Conservation (phyloP, 2,797 vertebrate genomes). For the Decapterus maruadsi region DNA sequence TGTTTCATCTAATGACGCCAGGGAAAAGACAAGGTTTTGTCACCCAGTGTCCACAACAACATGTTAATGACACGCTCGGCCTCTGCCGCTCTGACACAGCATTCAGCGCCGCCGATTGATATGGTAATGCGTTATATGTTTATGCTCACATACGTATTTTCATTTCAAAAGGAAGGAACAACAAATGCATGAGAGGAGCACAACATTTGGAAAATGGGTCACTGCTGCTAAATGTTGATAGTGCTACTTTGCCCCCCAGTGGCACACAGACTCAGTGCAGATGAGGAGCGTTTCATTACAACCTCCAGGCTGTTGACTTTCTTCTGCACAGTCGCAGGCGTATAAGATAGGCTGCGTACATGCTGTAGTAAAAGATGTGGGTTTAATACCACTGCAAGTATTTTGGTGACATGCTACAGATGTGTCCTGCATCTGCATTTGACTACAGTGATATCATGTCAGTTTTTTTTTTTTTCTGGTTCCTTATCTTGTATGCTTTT, state of each 20-base stretch:
- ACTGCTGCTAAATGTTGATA: slow-evolving; percentile 78
- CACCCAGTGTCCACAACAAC: slow-evolving; percentile 49
- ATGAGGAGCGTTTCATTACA: slow-evolving; percentile 52
- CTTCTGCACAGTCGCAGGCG: slow-evolving; percentile 32
- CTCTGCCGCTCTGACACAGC: slow-evolving; percentile 65
- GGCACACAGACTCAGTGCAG: slow-evolving; percentile 79
- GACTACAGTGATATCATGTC: neutral
- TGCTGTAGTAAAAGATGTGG: slow-evolving; percentile 43
- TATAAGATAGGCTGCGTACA: slow-evolving; percentile 39
- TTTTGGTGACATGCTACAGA: slow-evolving; percentile 28
- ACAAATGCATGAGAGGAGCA: slow-evolving; percentile 74
- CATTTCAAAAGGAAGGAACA: slow-evolving; percentile 78
- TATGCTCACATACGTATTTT: slow-evolving; percentile 78
- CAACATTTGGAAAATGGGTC: slow-evolving; percentile 86
- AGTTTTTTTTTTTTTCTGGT: neutral
- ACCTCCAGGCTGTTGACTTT: slow-evolving; percentile 78
- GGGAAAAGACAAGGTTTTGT: slow-evolving; percentile 24
- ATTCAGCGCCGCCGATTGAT: slow-evolving; percentile 59
- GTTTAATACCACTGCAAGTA: slow-evolving; percentile 38
- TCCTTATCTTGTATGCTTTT: slow-evolving; percentile 35
- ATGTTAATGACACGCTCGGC: slow-evolving; percentile 66
- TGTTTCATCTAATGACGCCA: slow-evolving; percentile 57
- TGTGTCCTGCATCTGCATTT: slow-evolving; percentile 12
- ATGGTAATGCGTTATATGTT: slow-evolving; percentile 78
- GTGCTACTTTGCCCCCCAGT: slow-evolving; percentile 89